Conservation (phyloP, 2,113 vertebrate genomes). For the Sarotherodon lohbergeri region DNA sequence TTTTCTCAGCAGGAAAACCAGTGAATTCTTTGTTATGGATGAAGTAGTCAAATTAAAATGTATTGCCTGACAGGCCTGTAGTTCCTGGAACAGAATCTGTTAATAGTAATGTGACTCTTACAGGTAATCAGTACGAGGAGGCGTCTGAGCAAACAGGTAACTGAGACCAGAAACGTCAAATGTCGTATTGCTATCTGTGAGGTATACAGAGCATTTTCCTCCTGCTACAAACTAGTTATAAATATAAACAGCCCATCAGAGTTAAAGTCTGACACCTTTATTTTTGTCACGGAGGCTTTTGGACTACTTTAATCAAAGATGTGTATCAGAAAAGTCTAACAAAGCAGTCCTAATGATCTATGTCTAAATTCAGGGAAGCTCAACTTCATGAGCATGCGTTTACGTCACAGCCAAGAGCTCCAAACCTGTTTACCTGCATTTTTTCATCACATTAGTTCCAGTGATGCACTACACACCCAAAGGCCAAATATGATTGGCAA, state of each 20-base stretch:
- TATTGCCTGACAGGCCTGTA: background rate
- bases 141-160: slow-evolving; percentile 16
- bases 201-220: background rate
- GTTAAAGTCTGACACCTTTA: background rate
- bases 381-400: background rate
- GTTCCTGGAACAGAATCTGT: background rate
- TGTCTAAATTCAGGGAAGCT: background rate
- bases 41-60: background rate
- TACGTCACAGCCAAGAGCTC: background rate
- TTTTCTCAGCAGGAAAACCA: background rate
- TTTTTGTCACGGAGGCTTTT: background rate
- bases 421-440: slow-evolving; percentile 69
- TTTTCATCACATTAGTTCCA: background rate
- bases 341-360: background rate
- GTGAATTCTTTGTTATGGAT: background rate
- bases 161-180: slow-evolving; percentile 18
- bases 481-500: background rate
- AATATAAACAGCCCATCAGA: background rate
- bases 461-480: background rate
- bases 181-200: background rate
- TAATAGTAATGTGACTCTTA: slow-evolving; percentile 38
- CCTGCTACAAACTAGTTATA: background rate
- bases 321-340: background rate
- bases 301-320: background rate
- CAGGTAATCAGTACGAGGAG: background rate